Evolutionary conservation across 2,113 vertebrate genomes (phyloP).

Genomic region (Seriola rivoliana): DNA sequence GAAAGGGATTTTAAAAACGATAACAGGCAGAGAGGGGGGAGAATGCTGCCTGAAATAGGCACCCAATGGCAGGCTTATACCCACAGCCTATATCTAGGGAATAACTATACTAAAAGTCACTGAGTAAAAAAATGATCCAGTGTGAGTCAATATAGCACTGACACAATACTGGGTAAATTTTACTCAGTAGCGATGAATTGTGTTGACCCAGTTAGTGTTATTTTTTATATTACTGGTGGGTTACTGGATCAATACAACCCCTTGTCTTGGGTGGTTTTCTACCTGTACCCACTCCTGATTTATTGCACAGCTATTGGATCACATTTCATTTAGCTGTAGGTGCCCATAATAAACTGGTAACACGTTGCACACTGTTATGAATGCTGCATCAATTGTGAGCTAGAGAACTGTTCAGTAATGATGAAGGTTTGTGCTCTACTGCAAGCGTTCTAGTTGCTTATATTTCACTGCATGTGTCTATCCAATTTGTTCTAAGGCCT

Average conservation of each 20-base stretch:
- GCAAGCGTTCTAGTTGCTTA: constrained; percentile 3
- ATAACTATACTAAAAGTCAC: neutral
- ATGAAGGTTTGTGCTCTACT: constrained; percentile 31
- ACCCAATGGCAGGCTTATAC: too few relatives aligned
- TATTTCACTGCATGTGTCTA: constrained; percentile 15
- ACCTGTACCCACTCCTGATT: neutral
- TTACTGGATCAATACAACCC: neutral
- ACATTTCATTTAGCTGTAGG: neutral
- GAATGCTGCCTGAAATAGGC: too few relatives aligned
- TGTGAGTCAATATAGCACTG: neutral
- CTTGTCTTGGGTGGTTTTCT: neutral
- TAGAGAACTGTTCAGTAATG: neutral
- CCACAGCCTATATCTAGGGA: too few relatives aligned
- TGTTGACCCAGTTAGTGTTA: neutral
- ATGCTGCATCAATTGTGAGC: constrained; percentile 1
- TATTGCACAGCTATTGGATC: neutral
- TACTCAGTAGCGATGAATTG: neutral
- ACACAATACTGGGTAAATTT: neutral
- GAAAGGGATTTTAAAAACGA: too few relatives aligned
- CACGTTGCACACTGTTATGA: neutral
- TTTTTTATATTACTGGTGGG: neutral
- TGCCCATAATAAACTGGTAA: neutral
- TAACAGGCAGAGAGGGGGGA: too few relatives aligned
- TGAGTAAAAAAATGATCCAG: neutral
- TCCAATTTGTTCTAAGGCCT: constrained; percentile 28